Evolutionary conservation across 2,113 vertebrate species (phyloP).

Genomic region (Todiramphus saurophagus): DNA sequence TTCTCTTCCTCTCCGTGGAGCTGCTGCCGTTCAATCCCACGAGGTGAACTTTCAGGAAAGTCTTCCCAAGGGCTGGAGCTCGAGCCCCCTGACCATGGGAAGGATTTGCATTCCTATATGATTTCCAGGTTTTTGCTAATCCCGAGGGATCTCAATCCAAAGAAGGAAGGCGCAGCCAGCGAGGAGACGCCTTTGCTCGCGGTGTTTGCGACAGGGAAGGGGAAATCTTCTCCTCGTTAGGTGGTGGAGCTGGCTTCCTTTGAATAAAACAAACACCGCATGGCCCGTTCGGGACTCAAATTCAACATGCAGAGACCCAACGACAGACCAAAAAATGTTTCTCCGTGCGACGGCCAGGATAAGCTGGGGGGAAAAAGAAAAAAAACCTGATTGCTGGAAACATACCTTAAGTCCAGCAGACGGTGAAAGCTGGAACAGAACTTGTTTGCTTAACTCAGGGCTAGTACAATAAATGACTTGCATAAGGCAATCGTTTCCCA

Average conservation of each 20-base stretch:
- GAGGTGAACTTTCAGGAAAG: background rate
- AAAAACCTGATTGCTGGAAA: background rate
- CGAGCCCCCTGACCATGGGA: background rate
- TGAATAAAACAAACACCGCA: background rate
- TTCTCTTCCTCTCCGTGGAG: background rate
- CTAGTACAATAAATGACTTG: background rate
- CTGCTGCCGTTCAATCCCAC: background rate
- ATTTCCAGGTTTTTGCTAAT: background rate
- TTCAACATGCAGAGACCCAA: background rate
- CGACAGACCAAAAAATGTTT: background rate
- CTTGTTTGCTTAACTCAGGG: slow-evolving; percentile 31
- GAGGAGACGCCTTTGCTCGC: background rate
- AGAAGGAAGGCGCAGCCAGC: background rate
- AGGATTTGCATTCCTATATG: background rate
- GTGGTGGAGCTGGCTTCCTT: background rate
- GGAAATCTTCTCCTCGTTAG: background rate
- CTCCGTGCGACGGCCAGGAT: background rate
- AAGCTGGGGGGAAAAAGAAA: background rate
- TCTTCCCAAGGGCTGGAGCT: background rate
- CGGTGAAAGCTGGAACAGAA: background rate
- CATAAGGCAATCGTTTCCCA: background rate
- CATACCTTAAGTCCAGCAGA: slow-evolving; percentile 4
- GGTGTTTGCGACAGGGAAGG: background rate
- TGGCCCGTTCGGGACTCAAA: background rate
- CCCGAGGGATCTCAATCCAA: background rate